phyloP scores from a whole-genome alignment of 2,888 invertebrate genomes.

The Odontocolon sp. region DNA sequence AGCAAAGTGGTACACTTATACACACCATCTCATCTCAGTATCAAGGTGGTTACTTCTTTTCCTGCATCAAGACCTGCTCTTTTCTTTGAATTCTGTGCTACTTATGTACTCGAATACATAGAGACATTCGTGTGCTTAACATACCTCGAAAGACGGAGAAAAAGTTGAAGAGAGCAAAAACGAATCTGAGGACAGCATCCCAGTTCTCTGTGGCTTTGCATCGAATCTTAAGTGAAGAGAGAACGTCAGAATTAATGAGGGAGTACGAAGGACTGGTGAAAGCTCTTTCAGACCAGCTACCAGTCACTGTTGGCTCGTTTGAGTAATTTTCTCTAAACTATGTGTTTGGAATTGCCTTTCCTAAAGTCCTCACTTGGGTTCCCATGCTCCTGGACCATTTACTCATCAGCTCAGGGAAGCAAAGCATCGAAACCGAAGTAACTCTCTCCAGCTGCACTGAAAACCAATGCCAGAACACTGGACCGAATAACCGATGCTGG shows the following conservation, averaged over 20 bases:
- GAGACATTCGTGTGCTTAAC: conserved; percentile 14
- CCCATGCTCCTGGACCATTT: neutral
- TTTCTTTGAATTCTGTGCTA: neutral
- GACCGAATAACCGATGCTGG: too few species aligned
- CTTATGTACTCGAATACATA: conserved; percentile 20
- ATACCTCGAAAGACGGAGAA: conserved; percentile 4
- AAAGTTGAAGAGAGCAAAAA: conserved; percentile 3
- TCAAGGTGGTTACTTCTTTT: conserved; percentile 43
- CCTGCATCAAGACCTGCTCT: conserved; percentile 16
- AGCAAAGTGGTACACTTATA: neutral
- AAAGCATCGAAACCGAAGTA: conserved; percentile 10
- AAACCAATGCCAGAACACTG: conserved; percentile 15
- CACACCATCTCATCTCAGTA: conserved; percentile 15
- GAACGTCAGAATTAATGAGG: conserved; percentile 38
- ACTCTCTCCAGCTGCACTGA: conserved; percentile 22
- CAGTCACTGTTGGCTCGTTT: conserved; percentile 34
- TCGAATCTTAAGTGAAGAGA: conserved; percentile 22
- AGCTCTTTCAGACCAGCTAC: conserved; percentile 32
- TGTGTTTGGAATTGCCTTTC: conserved; percentile 43
- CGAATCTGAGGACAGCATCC: conserved; percentile 30
- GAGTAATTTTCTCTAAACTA: conserved; percentile 52
- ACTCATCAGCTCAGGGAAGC: neutral
- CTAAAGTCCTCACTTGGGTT: conserved; percentile 5
- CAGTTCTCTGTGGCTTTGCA: conserved; percentile 42
- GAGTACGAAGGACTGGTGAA: conserved; percentile 48